Base-by-base conservation (phyloP, 2,888 invertebrate species). In the Tetanocera ferruginea region DNA sequence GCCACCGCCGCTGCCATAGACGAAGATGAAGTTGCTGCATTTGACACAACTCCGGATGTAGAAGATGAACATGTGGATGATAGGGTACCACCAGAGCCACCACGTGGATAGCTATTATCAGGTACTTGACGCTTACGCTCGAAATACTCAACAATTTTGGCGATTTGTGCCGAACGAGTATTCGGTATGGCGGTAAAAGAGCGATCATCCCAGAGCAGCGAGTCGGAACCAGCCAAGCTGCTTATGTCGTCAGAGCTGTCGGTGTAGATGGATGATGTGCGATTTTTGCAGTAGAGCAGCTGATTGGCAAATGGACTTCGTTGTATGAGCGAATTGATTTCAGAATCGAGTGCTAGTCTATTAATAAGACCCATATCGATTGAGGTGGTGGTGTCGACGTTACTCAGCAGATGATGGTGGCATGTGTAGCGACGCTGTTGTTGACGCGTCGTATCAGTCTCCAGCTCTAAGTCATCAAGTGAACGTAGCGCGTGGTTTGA, bases 161-260 rank as follows among this genome's bases (percentile, higher is more conserved):
- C 94, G 83, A 96, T 96, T 87, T 94, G 93, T 82, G 93, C 92
- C 81, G 93, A 92, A 83, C 94, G 89, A 83, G 92, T 90, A 83
- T 88, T 89, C 64, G 89, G 90, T 78, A 91, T 84, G 43, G 91
- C 91, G 74, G 91, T 91, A 34, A 93, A 91, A 62, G 92, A 92
- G 25, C 93, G 91, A 80, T 94, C 94, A 85, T 94, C 94, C 92
- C 93, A 93, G 85, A 92, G 92, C 85, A 94, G 88, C 17, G 93
- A 92, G 88, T 95, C 95, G 0, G 95, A 95, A 78, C 95, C 95
- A 0, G 94, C 94, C 76, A 96, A 91, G 86, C 95, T 95, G 52
- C 95, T 95, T 73, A 95, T 94, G 89, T 96, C 96, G 88, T 96
- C 96, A 62, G 95, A 95, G 86, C 95, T 95, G 89, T 96, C 96